Evolutionary conservation across 2,797 vertebrate genomes (phyloP), one percentile per base, ranked within the genome.

Genomic region (Vultur gryphus): DNA sequence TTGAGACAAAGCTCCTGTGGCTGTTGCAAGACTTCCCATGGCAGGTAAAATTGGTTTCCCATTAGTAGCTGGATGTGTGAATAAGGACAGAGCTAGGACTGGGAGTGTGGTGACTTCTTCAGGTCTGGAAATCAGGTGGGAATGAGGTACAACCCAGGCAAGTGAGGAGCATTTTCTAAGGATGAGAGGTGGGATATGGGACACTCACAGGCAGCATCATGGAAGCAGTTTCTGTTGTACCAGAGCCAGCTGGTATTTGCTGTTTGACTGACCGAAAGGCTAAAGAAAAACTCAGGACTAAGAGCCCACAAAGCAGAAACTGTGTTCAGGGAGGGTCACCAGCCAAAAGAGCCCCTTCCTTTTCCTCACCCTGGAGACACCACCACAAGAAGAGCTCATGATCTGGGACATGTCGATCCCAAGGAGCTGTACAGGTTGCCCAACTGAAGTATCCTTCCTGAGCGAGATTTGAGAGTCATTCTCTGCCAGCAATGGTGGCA

Each of bases 371-470:
- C 41, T 69, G 41, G 44, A 69, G 55, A 54, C 31, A 31, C 5
- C 23, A 51, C 11, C 33, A 16, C 43, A 70, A 57, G 51, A 11
- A 57, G 43, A 51, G 15, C 37, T 84, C 31, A 35, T 28, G 31
- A 23, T 11, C 25, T 28, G 35, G 48, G 15, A 23, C 41, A 43
- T 2, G 1, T 16, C 0, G 1, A 20, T 39, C 23, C 23, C 23
- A 51, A 43, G 49, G 64, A 75, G 26, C 5, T 28, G 19, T 19
- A 24, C 23, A 19, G 35, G 64, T 77, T 57, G 13, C 7, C 57
- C 37, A 44, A 4, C 31, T 55, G 48, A 25, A 49, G 17, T 5
- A 24, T 37, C 65, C 49, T 37, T 64, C 65, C 44, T 11, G 28
- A 90, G 57, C 18, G 37, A 44, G 49, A 28, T 10, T 16, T 48